Conservation (phyloP, 2,113 vertebrate species). For the Alligator mississippiensis region DNA sequence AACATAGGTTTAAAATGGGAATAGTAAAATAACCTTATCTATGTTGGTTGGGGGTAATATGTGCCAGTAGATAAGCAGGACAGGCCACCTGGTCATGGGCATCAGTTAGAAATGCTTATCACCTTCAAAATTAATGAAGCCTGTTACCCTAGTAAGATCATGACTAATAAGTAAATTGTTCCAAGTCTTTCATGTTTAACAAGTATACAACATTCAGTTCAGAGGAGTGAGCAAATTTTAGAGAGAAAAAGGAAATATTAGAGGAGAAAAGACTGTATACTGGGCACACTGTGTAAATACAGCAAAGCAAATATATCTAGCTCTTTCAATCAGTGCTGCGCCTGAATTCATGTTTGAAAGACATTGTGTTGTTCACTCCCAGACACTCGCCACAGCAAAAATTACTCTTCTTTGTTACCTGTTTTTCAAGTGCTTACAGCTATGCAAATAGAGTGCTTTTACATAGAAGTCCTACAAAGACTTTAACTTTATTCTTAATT, state of each 20-base stretch:
- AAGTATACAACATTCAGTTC: fast-evolving
- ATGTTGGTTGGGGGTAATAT: not conserved
- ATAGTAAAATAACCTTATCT: not conserved
- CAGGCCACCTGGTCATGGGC: not conserved
- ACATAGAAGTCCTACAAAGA: not conserved
- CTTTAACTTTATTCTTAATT: not conserved
- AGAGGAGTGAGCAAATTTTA: not conserved
- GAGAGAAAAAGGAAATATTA: not conserved
- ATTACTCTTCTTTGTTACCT: not conserved
- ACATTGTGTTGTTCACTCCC: not conserved
- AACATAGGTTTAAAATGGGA: not conserved
- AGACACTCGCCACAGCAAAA: not conserved
- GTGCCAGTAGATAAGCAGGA: not conserved
- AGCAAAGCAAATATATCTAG: not conserved
- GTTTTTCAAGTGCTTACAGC: not conserved
- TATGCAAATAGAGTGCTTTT: not conserved
- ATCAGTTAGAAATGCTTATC: not conserved
- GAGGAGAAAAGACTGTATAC: not conserved
- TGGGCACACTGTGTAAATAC: not conserved
- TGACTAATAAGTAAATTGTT: not conserved
- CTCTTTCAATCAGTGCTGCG: not conserved
- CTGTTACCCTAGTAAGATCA: not conserved
- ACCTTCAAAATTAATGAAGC: fast-evolving
- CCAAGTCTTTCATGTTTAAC: not conserved
- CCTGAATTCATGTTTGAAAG: not conserved